A percentile compares a stretch with the other conserved stretches of the same genome.
Evolutionary conservation across 1,140 invertebrate genomes (phyloP).

Genomic region (Monomorium pharaonis): DNA sequence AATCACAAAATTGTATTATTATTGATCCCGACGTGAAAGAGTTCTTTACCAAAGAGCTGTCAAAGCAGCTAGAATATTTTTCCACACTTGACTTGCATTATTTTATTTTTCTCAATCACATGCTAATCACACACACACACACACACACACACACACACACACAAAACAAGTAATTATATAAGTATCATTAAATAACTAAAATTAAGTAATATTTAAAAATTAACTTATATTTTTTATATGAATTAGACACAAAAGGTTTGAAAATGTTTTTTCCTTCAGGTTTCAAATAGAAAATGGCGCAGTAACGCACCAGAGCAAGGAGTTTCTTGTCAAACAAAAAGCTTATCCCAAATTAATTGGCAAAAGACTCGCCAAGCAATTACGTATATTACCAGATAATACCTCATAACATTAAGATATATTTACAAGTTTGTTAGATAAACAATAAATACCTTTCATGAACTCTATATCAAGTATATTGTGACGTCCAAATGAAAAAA

Average conservation of each 20-base stretch:
- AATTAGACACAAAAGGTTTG: slow-evolving; percentile 2
- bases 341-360: slow-evolving; percentile 93
- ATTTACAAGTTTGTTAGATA: slow-evolving; percentile 9
- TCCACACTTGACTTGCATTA: too few relatives aligned
- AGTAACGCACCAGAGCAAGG: slow-evolving; percentile 96
- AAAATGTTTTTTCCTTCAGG: slow-evolving; percentile 66
- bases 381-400: slow-evolving; percentile 80
- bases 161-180: too few relatives aligned
- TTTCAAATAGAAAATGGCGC: slow-evolving; percentile 95
- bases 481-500: neutral
- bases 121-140: too few relatives aligned
- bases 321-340: slow-evolving; percentile 94
- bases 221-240: neutral
- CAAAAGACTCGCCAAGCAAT: slow-evolving; percentile 89
- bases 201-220: too few relatives aligned
- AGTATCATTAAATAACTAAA: too few relatives aligned
- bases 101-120: too few relatives aligned
- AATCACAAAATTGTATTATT: too few relatives aligned
- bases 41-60: too few relatives aligned
- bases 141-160: too few relatives aligned
- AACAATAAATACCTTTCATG: neutral
- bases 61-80: too few relatives aligned
- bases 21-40: too few relatives aligned
- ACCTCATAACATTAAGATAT: slow-evolving; percentile 62
- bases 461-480: neutral